A percentile compares a stretch with the other conserved stretches of the same genome.
phyloP scores from a whole-genome alignment of 2,888 invertebrate genomes.

The Lapara coniferarum region DNA sequence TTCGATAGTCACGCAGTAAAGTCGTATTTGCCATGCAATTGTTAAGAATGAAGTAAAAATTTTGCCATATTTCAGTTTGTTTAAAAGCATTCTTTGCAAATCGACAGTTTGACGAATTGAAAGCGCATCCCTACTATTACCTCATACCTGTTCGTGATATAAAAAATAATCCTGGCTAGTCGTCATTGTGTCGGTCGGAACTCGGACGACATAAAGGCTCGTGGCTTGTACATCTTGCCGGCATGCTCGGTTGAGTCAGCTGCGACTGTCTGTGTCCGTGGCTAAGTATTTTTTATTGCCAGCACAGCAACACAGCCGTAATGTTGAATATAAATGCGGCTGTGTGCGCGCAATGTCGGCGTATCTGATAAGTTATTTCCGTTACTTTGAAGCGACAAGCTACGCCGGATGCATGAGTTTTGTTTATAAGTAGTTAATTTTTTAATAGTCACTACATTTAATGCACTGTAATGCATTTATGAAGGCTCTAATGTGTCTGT shows the following conservation, averaged over 20 bases:
- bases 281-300: constrained; percentile 46
- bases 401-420: constrained; percentile 50
- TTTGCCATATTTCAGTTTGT: not conserved
- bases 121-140: constrained; percentile 61
- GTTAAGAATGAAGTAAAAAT: no score
- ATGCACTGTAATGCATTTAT: not conserved
- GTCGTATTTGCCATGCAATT: no score
- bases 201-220: constrained; percentile 66
- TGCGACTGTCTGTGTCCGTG: constrained; percentile 35
- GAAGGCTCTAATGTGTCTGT: not conserved
- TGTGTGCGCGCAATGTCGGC: constrained; percentile 45
- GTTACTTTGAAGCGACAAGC: constrained; percentile 58
- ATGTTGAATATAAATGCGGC: constrained; percentile 51
- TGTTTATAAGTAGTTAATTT: constrained; percentile 26
- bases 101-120: not conserved
- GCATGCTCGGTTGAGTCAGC: constrained; percentile 54
- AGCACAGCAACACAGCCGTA: constrained; percentile 29
- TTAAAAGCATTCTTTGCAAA: not conserved
- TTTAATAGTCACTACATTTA: constrained; percentile 11
- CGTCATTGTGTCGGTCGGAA: constrained; percentile 63
- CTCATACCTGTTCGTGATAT: constrained; percentile 69
- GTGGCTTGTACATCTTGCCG: constrained; percentile 62
- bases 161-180: constrained; percentile 74
- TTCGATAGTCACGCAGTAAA: no score
- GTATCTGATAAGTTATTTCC: constrained; percentile 79